Conservation (phyloP, 37 sponge, comb jelly and placozoan species). For the Petrosia ficiformis region DNA sequence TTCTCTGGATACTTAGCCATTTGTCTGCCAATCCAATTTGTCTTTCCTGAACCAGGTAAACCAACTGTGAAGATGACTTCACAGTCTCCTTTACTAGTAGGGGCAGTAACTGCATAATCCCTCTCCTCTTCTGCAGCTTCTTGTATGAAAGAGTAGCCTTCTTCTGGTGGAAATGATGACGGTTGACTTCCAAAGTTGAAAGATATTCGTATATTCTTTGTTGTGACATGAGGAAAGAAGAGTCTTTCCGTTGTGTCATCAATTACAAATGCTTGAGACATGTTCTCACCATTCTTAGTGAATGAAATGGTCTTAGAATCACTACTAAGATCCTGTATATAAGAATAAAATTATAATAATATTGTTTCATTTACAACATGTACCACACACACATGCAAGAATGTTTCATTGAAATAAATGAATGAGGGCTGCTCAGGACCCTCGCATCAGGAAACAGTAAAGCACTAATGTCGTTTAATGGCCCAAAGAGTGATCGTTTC, state of each 20-base stretch:
- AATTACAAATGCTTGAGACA: slow-evolving; percentile 43
- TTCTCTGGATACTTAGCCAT: slow-evolving; percentile 53
- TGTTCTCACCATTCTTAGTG: slow-evolving; percentile 76
- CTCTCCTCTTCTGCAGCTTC: slow-evolving; percentile 9
- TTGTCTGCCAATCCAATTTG: slow-evolving; percentile 91
- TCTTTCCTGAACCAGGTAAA: slow-evolving; percentile 94
- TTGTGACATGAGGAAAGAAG: slow-evolving; percentile 85
- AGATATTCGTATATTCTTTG: slow-evolving; percentile 70
- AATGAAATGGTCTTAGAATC: slow-evolving; percentile 71
- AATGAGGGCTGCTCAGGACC: too few relatives aligned
- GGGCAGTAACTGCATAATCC: neutral
- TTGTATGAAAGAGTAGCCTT: slow-evolving; percentile 13
- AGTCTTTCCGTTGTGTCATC: neutral
- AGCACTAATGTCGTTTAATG: too few relatives aligned
- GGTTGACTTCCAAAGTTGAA: slow-evolving; percentile 68
- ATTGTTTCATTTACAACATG: too few relatives aligned
- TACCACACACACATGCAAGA: too few relatives aligned
- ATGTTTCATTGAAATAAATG: too few relatives aligned
- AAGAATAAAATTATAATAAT: too few relatives aligned
- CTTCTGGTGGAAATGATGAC: neutral
- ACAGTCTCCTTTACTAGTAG: slow-evolving; percentile 24
- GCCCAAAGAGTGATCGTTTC: too few relatives aligned
- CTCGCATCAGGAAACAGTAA: too few relatives aligned
- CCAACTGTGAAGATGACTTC: slow-evolving; percentile 89
- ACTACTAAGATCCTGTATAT: slow-evolving; percentile 61